Conservation (phyloP, 2,797 vertebrate species). For the Myiotriccus ornatus region DNA sequence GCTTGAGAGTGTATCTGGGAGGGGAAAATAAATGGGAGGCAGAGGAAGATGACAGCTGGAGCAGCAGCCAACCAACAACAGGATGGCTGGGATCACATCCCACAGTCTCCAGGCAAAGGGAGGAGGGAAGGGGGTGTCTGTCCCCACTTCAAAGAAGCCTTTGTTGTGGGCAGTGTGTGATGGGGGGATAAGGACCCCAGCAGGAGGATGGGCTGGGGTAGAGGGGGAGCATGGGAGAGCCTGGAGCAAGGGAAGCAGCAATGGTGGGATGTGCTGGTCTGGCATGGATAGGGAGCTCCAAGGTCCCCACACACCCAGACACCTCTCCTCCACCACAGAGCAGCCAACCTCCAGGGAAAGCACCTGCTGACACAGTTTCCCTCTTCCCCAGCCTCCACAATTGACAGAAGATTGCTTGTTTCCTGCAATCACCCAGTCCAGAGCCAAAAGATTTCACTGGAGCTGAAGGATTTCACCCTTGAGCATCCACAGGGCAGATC, state of each 20-base stretch:
- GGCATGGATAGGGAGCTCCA: rapidly evolving
- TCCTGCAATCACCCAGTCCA: neutral
- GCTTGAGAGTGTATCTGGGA: neutral
- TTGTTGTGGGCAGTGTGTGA: neutral
- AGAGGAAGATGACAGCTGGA: neutral
- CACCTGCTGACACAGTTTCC: neutral
- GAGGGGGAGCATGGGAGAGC: neutral
- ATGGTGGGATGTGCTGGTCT: neutral
- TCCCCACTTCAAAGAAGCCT: neutral
- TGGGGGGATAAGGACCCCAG: neutral
- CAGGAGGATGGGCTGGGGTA: neutral
- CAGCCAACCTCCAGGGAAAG: neutral
- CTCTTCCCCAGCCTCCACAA: neutral
- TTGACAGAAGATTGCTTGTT: neutral
- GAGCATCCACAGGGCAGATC: neutral
- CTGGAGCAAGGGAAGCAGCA: neutral
- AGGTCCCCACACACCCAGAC: neutral
- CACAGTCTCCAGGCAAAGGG: neutral
- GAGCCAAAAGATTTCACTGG: neutral
- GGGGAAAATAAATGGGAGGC: neutral
- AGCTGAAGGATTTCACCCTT: rapidly evolving
- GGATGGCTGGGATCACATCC: neutral
- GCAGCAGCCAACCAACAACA: no score
- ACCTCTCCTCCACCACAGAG: neutral
- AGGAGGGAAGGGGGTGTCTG: neutral